phyloP scores from a whole-genome alignment of 2,888 invertebrate species.

The Thera obeliscata region DNA sequence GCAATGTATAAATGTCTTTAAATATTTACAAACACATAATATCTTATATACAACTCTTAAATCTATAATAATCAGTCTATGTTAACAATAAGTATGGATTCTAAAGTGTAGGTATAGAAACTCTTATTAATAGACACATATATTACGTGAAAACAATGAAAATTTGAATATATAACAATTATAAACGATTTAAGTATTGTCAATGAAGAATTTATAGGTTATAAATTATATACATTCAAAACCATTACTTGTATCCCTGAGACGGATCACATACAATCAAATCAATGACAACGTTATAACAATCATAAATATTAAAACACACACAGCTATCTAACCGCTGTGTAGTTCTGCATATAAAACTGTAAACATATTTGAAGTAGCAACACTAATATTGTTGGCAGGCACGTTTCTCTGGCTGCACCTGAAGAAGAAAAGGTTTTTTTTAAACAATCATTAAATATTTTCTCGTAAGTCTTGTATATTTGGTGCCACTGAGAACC shows the following conservation, averaged over 20 bases:
- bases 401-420: constrained; percentile 67
- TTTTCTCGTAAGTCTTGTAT: no score
- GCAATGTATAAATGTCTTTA: constrained; percentile 46
- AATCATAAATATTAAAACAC: constrained; percentile 13
- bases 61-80: constrained; percentile 76
- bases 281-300: constrained; percentile 35
- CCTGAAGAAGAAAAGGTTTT: no score
- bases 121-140: constrained; percentile 22
- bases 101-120: constrained; percentile 37
- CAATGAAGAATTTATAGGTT: constrained; percentile 27
- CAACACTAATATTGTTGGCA: constrained; percentile 71
- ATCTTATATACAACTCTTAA: constrained; percentile 62
- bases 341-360: constrained; percentile 66
- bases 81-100: constrained; percentile 56
- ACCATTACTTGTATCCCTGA: constrained; percentile 54
- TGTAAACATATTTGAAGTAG: constrained; percentile 68
- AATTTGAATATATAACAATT: constrained; percentile 34
- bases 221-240: constrained; percentile 31
- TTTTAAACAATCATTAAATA: no score
- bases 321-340: constrained; percentile 74
- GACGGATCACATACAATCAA: constrained; percentile 45
- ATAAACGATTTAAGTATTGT: constrained; percentile 35
- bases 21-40: constrained; percentile 54
- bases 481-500: no score
- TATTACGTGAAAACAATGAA: constrained; percentile 21